A percentile compares a stretch with the other conserved stretches of the same genome.
Evolutionary conservation across 1,140 invertebrate genomes (phyloP).

Genomic region (Drosophila ananassae): DNA sequence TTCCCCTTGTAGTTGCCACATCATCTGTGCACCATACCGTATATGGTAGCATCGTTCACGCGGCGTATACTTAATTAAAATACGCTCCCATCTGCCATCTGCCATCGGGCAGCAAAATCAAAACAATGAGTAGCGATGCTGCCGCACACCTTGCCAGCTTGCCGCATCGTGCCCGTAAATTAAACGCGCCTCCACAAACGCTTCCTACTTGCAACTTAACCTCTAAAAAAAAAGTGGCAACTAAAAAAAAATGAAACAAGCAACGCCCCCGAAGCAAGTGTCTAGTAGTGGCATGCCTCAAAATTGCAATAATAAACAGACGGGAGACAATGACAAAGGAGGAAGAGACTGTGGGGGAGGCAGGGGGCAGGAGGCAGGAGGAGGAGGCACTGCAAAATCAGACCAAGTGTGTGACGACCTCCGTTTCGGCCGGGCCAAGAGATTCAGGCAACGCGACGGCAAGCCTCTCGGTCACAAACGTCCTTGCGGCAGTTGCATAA

Average conservation of each 20-base stretch:
- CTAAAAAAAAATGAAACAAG: slow-evolving; percentile 35
- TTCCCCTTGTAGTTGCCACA: slow-evolving; percentile 30
- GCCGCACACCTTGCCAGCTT: slow-evolving; percentile 33
- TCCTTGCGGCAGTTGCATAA: slow-evolving; percentile 80
- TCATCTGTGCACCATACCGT: slow-evolving; percentile 7
- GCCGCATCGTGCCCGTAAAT: slow-evolving; percentile 74
- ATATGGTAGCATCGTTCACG: slow-evolving; percentile 50
- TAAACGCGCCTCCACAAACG: slow-evolving; percentile 66
- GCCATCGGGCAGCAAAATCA: slow-evolving; percentile 16
- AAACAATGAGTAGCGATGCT: slow-evolving; percentile 27
- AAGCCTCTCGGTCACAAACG: slow-evolving; percentile 73
- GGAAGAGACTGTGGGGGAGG: neutral
- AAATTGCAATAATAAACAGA: slow-evolving; percentile 63
- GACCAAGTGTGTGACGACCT: slow-evolving; percentile 79
- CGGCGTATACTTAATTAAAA: slow-evolving; percentile 77
- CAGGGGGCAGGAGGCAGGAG: neutral
- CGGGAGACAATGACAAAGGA: slow-evolving; percentile 19
- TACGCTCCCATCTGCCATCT: slow-evolving; percentile 41
- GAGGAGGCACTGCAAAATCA: slow-evolving; percentile 58
- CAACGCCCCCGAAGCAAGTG: slow-evolving; percentile 65
- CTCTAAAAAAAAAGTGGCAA: slow-evolving; percentile 60
- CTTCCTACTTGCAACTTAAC: slow-evolving; percentile 79
- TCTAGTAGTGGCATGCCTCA: slow-evolving; percentile 57
- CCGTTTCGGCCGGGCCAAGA: slow-evolving; percentile 38
- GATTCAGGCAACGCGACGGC: slow-evolving; percentile 17